These are phyloP conservation scores for Drosophila lacteicornis DNA, from an alignment of 1,140 invertebrate species.

Conservation along the genomic window DNA sequence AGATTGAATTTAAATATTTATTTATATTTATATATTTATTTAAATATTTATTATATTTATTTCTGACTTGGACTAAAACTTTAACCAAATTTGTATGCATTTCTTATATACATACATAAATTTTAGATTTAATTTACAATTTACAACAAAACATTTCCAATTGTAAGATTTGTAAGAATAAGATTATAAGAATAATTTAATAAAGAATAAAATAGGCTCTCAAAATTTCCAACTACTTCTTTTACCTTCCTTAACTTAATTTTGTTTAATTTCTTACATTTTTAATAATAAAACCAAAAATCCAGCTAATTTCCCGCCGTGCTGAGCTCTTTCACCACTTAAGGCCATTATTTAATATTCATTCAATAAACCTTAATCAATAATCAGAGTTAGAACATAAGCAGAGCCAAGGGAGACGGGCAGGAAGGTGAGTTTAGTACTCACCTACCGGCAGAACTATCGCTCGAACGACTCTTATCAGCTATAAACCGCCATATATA, in stretches of 20 bases:
- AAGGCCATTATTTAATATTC: conserved; percentile 56
- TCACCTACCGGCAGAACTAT: conserved; percentile 4
- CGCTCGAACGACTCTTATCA: conserved; percentile 43
- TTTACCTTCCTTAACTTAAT: not conserved
- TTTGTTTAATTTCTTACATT: not conserved
- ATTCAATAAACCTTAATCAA: conserved; percentile 48
- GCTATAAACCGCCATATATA: conserved; percentile 38
- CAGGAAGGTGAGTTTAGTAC: not conserved
- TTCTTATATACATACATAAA: no score
- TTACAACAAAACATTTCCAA: no score
- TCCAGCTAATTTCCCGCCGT: not conserved
- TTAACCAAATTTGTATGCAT: no score
- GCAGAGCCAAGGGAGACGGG: not conserved
- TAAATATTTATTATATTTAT: no score
- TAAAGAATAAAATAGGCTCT: no score
- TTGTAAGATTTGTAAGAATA: no score
- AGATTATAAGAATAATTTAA: no score
- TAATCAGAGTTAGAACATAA: conserved; percentile 15
- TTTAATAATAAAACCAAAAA: not conserved
- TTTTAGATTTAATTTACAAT: no score
- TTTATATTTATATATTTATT: no score
- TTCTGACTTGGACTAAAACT: no score
- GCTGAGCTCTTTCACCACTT: not conserved
- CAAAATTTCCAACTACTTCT: no score
- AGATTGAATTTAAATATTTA: no score